phyloP scores from a whole-genome alignment of 2,113 vertebrate genomes.

The Charina bottae region DNA sequence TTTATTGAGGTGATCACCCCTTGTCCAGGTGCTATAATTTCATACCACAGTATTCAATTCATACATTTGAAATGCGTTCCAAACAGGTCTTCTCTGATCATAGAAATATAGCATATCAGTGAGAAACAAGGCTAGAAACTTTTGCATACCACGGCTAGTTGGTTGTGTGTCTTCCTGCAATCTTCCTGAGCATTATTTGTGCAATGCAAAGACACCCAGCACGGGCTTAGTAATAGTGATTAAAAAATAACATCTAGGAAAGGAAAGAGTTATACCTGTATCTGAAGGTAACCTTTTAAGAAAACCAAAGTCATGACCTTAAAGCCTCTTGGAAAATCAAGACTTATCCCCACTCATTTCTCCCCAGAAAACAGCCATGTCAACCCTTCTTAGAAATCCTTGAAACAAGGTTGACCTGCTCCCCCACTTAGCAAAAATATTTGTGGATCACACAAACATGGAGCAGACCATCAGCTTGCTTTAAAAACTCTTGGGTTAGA shows the following conservation, averaged over 20 bases:
- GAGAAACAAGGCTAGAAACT: no score
- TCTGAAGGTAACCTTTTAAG: no score
- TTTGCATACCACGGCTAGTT: no score
- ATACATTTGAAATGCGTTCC: background rate
- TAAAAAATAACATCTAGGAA: no score
- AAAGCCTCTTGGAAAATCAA: background rate
- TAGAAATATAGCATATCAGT: background rate
- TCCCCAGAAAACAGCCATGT: background rate
- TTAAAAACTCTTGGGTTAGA: constrained; percentile 43
- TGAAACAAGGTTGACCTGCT: constrained; percentile 1
- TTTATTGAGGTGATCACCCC: no score
- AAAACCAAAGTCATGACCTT: background rate
- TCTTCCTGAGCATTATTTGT: background rate
- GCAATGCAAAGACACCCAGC: background rate
- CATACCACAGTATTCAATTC: background rate
- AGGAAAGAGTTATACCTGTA: no score
- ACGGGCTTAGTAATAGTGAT: no score
- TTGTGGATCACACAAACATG: constrained; percentile 5
- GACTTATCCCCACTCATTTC: background rate
- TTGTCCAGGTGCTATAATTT: background rate
- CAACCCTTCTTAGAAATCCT: background rate
- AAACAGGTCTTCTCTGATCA: background rate
- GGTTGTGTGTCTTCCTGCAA: background rate
- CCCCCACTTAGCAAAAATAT: background rate
- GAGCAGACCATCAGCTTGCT: constrained; percentile 31